Conservation (phyloP, 2,888 invertebrate genomes). For the Cephus runcator region DNA sequence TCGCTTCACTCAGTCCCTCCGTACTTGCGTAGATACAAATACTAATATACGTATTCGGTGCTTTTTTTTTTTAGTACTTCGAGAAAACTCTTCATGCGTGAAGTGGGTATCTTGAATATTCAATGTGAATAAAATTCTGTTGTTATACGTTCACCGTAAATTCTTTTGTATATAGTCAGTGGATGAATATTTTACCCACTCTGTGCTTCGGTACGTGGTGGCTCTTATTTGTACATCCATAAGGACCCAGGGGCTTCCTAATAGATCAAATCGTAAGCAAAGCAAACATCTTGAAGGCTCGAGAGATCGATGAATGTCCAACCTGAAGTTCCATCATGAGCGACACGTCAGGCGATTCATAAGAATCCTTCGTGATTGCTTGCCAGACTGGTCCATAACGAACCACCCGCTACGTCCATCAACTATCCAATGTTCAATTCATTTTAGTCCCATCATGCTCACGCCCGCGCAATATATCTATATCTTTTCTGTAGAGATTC, state of each 20-base stretch:
- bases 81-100: not conserved
- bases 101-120: not conserved
- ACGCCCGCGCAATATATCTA: not conserved
- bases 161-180: too few relatives aligned
- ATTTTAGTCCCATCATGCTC: slow-evolving; percentile 36
- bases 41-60: not conserved
- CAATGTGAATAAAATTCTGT: not conserved
- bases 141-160: not conserved
- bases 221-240: slow-evolving; percentile 8
- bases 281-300: slow-evolving; percentile 49
- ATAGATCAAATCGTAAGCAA: slow-evolving; percentile 28
- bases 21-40: not conserved
- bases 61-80: not conserved
- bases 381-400: slow-evolving; percentile 52
- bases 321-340: slow-evolving; percentile 58
- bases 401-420: slow-evolving; percentile 64
- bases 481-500: not conserved
- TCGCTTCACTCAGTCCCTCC: slow-evolving; percentile 71
- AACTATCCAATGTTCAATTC: slow-evolving; percentile 56
- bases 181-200: not conserved
- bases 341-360: slow-evolving; percentile 59
- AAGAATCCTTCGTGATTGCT: slow-evolving; percentile 61
- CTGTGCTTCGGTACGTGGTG: not conserved
- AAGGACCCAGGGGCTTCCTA: slow-evolving; percentile 15
- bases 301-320: slow-evolving; percentile 56